Percentiles rank a stretch among this genome's conserved stretches.
Conservation (phyloP, 2,888 invertebrate species). For the Cyrtodaria siliqua region DNA sequence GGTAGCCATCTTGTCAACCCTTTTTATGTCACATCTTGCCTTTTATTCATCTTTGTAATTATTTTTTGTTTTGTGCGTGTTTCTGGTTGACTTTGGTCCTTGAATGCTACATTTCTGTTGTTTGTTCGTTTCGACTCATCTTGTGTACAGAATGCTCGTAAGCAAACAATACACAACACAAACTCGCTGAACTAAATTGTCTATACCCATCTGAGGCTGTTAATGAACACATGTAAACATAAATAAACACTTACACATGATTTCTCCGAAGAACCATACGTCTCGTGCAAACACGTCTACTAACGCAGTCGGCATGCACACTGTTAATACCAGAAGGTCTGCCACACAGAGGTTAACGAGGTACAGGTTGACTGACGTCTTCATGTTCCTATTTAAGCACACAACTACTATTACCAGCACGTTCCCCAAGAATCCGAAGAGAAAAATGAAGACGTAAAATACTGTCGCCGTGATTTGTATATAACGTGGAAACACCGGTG, state of each 20-base stretch:
- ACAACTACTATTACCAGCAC: conserved; percentile 66
- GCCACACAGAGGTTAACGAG: conserved; percentile 71
- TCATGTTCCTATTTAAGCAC: conserved; percentile 56
- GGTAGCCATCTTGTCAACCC: too few relatives aligned
- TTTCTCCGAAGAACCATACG: conserved; percentile 71
- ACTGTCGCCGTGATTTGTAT: conserved; percentile 60
- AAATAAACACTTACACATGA: conserved; percentile 72
- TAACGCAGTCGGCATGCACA: conserved; percentile 72
- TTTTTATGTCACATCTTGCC: too few relatives aligned
- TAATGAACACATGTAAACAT: too few relatives aligned
- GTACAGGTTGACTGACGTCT: conserved; percentile 65
- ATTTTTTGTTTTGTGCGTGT: too few relatives aligned
- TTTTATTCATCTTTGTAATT: too few relatives aligned
- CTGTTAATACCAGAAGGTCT: conserved; percentile 68
- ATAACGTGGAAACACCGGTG: conserved; percentile 57
- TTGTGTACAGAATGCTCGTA: too few relatives aligned
- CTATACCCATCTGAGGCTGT: too few relatives aligned
- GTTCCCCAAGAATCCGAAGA: conserved; percentile 69
- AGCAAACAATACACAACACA: too few relatives aligned
- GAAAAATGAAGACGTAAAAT: conserved; percentile 69
- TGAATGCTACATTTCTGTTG: too few relatives aligned
- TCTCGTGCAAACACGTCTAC: conserved; percentile 69
- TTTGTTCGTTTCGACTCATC: too few relatives aligned
- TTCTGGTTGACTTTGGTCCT: too few relatives aligned
- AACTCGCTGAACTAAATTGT: too few relatives aligned